A percentile compares a stretch with the other conserved stretches of the same genome.
Evolutionary conservation across 2,888 invertebrate species (phyloP).

Genomic region (Cyclophora punctaria): DNA sequence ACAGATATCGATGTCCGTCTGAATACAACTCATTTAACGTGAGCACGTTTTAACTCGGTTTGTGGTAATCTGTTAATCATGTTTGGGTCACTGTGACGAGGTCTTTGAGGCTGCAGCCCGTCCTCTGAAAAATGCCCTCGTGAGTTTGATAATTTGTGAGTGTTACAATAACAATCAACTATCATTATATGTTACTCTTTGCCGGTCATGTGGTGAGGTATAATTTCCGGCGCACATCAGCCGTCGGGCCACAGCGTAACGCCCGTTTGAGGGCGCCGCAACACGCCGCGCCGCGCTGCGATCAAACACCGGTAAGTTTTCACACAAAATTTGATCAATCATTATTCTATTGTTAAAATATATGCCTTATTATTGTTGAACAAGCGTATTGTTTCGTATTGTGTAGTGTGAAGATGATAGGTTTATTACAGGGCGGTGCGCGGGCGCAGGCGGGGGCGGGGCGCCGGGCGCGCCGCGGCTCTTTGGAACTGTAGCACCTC

Average conservation of each 20-base stretch:
- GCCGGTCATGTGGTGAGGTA: too few relatives aligned
- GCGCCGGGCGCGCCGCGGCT: conserved; percentile 8
- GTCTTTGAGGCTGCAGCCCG: too few relatives aligned
- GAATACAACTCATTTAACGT: not conserved
- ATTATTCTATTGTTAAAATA: conserved; percentile 30
- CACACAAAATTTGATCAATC: conserved; percentile 21
- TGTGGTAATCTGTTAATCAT: too few relatives aligned
- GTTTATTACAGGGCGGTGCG: conserved; percentile 40
- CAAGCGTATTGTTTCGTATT: conserved; percentile 34
- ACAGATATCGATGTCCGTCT: conserved; percentile 53
- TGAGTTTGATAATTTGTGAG: too few relatives aligned
- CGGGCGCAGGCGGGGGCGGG: conserved; percentile 13
- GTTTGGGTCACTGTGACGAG: too few relatives aligned
- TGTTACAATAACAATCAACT: too few relatives aligned
- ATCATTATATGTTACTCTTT: too few relatives aligned
- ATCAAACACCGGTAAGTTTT: conserved; percentile 8
- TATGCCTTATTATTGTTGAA: conserved; percentile 47
- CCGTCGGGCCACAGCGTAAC: too few relatives aligned
- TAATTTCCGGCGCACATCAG: too few relatives aligned
- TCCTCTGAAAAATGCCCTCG: too few relatives aligned
- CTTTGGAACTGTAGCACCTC: not conserved
- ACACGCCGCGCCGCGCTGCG: conserved; percentile 4
- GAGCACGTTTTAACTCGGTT: not conserved
- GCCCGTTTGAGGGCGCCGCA: too few relatives aligned
- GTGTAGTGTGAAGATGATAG: conserved; percentile 42